Percentiles rank a stretch among this genome's conserved stretches.
Conservation (phyloP, 92 coral and sea anemone species). For the Siderastrea radians region DNA sequence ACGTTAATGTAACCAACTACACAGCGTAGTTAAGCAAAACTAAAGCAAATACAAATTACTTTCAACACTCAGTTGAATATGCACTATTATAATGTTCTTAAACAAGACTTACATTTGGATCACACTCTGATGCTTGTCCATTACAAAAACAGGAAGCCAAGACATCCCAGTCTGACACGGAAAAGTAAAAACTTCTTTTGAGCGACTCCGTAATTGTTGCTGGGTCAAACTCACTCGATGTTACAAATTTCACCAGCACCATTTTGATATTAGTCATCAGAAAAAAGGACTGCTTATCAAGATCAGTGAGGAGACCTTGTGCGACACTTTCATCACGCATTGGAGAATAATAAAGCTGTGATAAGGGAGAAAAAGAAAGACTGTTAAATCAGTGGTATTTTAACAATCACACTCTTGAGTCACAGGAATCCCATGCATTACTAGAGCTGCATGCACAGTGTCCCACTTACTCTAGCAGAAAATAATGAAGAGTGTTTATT, state of each 20-base stretch:
- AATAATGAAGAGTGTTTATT: too few relatives aligned
- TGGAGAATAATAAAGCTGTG: slow-evolving; percentile 63
- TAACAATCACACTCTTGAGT: too few relatives aligned
- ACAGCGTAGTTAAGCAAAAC: too few relatives aligned
- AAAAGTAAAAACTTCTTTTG: slow-evolving; percentile 73
- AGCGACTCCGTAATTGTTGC: slow-evolving; percentile 22
- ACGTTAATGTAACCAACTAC: too few relatives aligned
- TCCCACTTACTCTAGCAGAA: too few relatives aligned
- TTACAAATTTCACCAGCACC: slow-evolving; percentile 73
- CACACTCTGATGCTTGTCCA: slow-evolving; percentile 90
- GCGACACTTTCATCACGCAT: slow-evolving; percentile 66
- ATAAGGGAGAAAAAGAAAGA: not conserved
- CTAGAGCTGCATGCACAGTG: not conserved
- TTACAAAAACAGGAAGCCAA: slow-evolving; percentile 87
- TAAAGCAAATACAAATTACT: too few relatives aligned
- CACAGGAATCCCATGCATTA: too few relatives aligned
- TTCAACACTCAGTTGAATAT: too few relatives aligned
- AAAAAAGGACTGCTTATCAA: slow-evolving; percentile 72
- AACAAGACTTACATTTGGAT: slow-evolving; percentile 48
- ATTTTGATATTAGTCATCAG: slow-evolving; percentile 86
- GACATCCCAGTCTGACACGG: slow-evolving; percentile 87
- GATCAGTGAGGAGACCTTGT: slow-evolving; percentile 20
- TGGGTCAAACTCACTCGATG: slow-evolving; percentile 61
- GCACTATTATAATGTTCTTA: too few relatives aligned
- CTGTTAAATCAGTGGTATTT: not conserved